Conservation (phyloP, 2,888 invertebrate species). For the Linhomoeus sp. region DNA sequence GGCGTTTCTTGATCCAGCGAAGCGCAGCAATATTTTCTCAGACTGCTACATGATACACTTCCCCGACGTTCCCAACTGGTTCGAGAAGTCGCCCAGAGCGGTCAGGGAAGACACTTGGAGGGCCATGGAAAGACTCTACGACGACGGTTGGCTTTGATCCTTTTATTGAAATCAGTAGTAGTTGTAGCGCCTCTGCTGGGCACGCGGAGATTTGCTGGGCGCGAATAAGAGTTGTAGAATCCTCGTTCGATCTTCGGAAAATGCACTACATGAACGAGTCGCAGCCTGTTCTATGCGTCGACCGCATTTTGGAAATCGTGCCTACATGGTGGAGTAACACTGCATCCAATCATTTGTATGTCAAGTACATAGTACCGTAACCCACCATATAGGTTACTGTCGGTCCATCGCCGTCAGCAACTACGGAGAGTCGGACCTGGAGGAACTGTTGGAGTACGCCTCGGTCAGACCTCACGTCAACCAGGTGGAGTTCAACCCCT, state of each 20-base stretch:
- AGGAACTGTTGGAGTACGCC: conserved; percentile 21
- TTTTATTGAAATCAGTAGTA: no score
- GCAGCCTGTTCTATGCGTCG: no score
- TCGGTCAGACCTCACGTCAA: conserved; percentile 27
- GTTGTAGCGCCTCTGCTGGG: no score
- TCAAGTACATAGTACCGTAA: not conserved
- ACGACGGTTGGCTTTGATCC: conserved; percentile 18
- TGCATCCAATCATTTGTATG: not conserved
- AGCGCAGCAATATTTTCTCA: conserved; percentile 2
- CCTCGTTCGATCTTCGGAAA: no score
- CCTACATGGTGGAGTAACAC: no score
- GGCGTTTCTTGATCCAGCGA: not conserved
- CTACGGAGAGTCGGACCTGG: conserved; percentile 23
- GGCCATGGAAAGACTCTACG: conserved; percentile 26
- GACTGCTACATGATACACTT: conserved; percentile 30
- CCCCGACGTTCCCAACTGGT: conserved; percentile 25
- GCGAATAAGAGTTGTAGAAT: no score
- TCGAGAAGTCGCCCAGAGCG: conserved; percentile 11
- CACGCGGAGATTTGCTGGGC: no score
- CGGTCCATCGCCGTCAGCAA: conserved; percentile 30
- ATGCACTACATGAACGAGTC: no score
- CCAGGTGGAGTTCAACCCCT: conserved; percentile 31
- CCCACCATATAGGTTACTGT: conserved; percentile 13
- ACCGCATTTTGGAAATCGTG: no score
- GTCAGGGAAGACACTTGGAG: conserved; percentile 29